These are phyloP conservation scores for Colletes collaris DNA, from an alignment of 2,888 invertebrate genomes.

Conservation along the genomic window DNA sequence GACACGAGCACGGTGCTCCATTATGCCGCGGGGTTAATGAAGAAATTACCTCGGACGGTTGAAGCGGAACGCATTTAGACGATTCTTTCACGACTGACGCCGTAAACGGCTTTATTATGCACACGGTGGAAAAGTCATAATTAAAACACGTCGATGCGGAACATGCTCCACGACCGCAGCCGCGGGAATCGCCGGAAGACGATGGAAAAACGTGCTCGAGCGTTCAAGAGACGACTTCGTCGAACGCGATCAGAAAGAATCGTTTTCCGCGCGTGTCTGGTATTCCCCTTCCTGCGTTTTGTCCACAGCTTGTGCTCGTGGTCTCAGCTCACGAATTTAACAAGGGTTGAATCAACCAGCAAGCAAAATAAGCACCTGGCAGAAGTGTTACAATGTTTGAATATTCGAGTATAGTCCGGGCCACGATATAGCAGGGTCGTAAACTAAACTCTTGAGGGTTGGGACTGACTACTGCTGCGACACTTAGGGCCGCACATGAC, in stretches of 20 bases:
- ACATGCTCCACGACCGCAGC: background rate
- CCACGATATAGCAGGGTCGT: too few species aligned
- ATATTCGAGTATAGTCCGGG: too few species aligned
- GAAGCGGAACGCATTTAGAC: slow-evolving; percentile 52
- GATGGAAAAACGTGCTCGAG: background rate
- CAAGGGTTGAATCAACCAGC: too few species aligned
- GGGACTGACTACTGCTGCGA: too few species aligned
- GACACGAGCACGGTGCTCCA: slow-evolving; percentile 42
- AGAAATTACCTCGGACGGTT: slow-evolving; percentile 65
- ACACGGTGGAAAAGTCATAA: slow-evolving; percentile 45
- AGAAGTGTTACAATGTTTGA: too few species aligned
- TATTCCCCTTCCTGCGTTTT: background rate
- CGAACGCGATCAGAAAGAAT: background rate
- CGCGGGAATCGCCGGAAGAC: slow-evolving; percentile 2
- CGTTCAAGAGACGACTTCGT: background rate
- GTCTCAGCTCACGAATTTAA: too few species aligned
- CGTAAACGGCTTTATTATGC: slow-evolving; percentile 62
- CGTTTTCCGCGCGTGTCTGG: slow-evolving; percentile 5
- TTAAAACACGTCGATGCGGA: slow-evolving; percentile 37
- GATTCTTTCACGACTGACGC: slow-evolving; percentile 46
- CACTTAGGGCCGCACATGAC: too few species aligned
- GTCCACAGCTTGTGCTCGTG: too few species aligned
- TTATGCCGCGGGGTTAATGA: slow-evolving; percentile 68
- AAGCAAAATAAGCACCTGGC: too few species aligned
- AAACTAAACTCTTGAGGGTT: too few species aligned